phyloP scores from a whole-genome alignment of 2,888 invertebrate species.

The Drosophila parthenogenetica region DNA sequence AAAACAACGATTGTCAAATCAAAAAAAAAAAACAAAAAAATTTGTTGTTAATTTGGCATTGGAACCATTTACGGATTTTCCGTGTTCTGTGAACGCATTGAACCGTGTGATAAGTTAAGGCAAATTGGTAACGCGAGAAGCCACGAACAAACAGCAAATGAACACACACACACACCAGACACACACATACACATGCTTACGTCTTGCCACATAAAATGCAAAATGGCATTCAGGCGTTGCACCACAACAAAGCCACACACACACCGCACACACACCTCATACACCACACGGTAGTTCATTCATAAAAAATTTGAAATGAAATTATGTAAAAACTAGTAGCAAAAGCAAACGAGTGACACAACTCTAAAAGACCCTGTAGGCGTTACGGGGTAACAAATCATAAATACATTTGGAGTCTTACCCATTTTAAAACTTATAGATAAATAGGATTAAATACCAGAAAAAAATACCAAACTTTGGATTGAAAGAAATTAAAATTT shows the following conservation, averaged over 20 bases:
- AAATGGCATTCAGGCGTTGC: conserved; percentile 40
- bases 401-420: too few species aligned
- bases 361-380: too few species aligned
- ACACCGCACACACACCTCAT: not conserved
- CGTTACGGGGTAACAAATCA: too few species aligned
- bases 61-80: conserved; percentile 33
- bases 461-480: too few species aligned
- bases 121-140: conserved; percentile 1
- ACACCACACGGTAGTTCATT: conserved; percentile 39
- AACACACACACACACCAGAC: too few species aligned
- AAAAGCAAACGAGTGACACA: not conserved
- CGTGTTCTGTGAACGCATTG: conserved; percentile 47
- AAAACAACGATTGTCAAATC: conserved; percentile 12
- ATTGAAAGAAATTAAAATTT: too few species aligned
- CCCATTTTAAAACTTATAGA: too few species aligned
- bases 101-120: conserved; percentile 54
- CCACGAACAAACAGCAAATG: conserved; percentile 7
- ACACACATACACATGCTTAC: too few species aligned
- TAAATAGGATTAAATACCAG: too few species aligned
- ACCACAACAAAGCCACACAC: conserved; percentile 1
- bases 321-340: not conserved
- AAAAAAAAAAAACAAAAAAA: conserved; percentile 8
- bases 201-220: conserved; percentile 32
- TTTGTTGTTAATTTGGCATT: conserved; percentile 60
- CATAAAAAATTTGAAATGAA: conserved; percentile 26